Percentiles rank a stretch among this genome's conserved stretches.
These are phyloP conservation scores for Zhengitettix transpicula DNA, from an alignment of 2,888 invertebrate species.

Conservation along the genomic window DNA sequence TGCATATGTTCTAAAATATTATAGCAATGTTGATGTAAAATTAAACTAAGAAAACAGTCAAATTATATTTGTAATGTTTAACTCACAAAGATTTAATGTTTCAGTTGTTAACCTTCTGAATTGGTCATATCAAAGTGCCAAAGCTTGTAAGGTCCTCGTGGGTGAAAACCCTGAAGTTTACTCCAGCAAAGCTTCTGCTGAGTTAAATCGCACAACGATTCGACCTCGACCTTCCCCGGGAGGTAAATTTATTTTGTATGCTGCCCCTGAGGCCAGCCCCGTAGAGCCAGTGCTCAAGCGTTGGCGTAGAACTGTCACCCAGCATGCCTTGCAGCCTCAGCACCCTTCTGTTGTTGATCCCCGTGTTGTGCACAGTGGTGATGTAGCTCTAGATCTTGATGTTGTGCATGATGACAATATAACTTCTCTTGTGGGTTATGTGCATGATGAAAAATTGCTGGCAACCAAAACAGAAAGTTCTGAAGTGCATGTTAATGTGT, in stretches of 20 bases:
- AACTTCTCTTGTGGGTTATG: slow-evolving; percentile 4
- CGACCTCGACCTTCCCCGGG: slow-evolving; percentile 41
- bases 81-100: not conserved
- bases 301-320: slow-evolving; percentile 52
- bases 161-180: slow-evolving; percentile 54
- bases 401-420: slow-evolving; percentile 11
- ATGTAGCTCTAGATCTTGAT: slow-evolving; percentile 11
- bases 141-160: slow-evolving; percentile 69
- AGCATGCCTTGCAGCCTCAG: slow-evolving; percentile 28
- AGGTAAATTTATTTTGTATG: slow-evolving; percentile 34
- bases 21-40: not conserved
- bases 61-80: not conserved
- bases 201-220: slow-evolving; percentile 53
- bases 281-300: slow-evolving; percentile 32
- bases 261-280: not conserved
- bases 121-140: slow-evolving; percentile 70
- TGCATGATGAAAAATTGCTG: slow-evolving; percentile 1
- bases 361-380: slow-evolving; percentile 3
- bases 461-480: not conserved
- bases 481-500: slow-evolving; percentile 12
- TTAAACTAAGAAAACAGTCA: not conserved
- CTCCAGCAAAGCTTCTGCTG: slow-evolving; percentile 51
- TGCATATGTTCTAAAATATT: not conserved
- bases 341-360: slow-evolving; percentile 3
- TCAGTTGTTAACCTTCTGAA: slow-evolving; percentile 67